Percentiles rank a stretch among this genome's conserved stretches.
Conservation (phyloP, 2,888 invertebrate genomes). For the Drosophila buzzatii region DNA sequence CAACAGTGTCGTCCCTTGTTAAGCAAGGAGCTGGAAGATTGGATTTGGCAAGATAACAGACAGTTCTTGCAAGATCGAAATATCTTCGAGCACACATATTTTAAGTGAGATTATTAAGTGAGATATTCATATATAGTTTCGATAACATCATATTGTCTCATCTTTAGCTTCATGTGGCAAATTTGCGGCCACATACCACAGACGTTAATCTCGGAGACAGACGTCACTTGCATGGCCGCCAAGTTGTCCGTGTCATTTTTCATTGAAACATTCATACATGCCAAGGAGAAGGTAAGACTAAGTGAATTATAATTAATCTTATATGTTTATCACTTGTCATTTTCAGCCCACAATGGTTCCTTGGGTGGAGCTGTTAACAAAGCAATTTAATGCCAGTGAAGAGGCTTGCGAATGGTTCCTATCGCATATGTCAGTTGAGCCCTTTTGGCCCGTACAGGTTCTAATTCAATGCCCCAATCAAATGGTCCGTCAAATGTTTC, state of each 20-base stretch:
- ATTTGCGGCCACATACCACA: constrained; percentile 97
- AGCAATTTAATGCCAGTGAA: constrained; percentile 96
- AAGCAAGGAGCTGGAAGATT: constrained; percentile 92
- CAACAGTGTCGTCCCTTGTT: constrained; percentile 81
- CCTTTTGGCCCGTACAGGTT: constrained; percentile 98
- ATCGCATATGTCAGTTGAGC: constrained; percentile 96
- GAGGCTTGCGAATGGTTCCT: constrained; percentile 96
- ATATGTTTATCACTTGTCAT: not conserved
- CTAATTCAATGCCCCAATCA: constrained; percentile 98
- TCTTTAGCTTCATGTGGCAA: constrained; percentile 96
- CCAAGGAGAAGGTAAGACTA: constrained; percentile 93
- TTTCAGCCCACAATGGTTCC: constrained; percentile 96
- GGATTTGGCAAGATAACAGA: constrained; percentile 99
- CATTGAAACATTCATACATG: constrained; percentile 98
- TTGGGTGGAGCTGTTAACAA: constrained; percentile 97
- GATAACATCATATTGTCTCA: not conserved
- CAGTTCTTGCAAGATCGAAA: constrained; percentile 97
- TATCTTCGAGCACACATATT: constrained; percentile 98
- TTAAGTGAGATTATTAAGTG: constrained; percentile 89
- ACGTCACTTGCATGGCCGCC: constrained; percentile 94
- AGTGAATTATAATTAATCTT: not conserved
- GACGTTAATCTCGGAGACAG: constrained; percentile 92
- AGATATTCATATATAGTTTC: not conserved
- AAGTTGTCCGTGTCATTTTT: constrained; percentile 97
- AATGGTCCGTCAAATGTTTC: constrained; percentile 98